Evolutionary conservation across 1,140 invertebrate genomes (phyloP).

Genomic region (Bombyx mandarina): DNA sequence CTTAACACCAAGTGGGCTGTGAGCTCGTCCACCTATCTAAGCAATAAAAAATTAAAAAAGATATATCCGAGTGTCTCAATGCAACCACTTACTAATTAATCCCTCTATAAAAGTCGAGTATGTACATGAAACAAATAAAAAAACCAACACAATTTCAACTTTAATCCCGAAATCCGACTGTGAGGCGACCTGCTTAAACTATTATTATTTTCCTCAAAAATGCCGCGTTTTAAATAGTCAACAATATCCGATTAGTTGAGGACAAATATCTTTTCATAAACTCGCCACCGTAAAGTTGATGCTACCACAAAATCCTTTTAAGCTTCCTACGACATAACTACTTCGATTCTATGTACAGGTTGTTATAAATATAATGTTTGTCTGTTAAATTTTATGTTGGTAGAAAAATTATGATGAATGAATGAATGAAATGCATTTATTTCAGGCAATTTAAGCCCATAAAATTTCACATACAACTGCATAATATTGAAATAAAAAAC

Average conservation of each 20-base stretch:
- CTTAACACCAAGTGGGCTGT: no score
- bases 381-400: neutral
- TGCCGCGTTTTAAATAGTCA: constrained; percentile 6
- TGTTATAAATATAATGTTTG: constrained; percentile 11
- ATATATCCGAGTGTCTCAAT: no score
- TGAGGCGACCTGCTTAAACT: constrained; percentile 21
- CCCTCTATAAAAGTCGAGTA: neutral
- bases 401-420: no score
- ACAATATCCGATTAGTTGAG: constrained; percentile 24
- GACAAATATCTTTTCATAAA: constrained; percentile 52
- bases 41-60: no score
- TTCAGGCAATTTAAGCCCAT: no score
- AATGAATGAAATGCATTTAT: no score
- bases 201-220: constrained; percentile 21
- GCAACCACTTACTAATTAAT: no score
- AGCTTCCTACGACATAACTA: constrained; percentile 27
- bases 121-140: neutral
- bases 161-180: constrained; percentile 7
- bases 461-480: no score
- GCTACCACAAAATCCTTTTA: constrained; percentile 23
- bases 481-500: no score
- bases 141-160: neutral
- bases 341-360: constrained; percentile 22
- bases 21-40: no score
- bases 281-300: constrained; percentile 41